A percentile compares a stretch with the other conserved stretches of the same genome.
Conservation (phyloP, 2,113 vertebrate genomes). For the Anoura caudifer region DNA sequence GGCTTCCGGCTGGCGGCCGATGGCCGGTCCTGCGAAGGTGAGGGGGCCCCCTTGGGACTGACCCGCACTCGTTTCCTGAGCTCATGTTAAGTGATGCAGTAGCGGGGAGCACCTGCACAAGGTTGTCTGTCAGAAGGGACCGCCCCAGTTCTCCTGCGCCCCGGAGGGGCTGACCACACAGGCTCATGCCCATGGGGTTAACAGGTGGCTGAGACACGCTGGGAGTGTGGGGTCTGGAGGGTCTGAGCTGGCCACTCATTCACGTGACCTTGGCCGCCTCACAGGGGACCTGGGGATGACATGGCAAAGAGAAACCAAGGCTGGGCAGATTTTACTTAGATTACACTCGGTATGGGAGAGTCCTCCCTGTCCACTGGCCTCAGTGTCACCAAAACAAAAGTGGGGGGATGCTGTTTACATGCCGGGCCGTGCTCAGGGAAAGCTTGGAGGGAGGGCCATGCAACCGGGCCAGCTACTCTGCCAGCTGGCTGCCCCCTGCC, state of each 20-base stretch:
- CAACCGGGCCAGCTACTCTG: background rate
- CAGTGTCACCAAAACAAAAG: background rate
- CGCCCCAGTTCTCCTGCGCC: fast-evolving
- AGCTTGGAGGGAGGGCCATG: fast-evolving
- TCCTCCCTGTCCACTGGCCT: fast-evolving
- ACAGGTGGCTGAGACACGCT: fast-evolving
- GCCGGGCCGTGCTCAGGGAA: background rate
- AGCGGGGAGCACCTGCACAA: fast-evolving
- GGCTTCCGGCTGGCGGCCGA: constrained; percentile 92
- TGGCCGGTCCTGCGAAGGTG: constrained; percentile 93
- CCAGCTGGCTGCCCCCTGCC: background rate
- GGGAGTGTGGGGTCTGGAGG: background rate
- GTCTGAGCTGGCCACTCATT: fast-evolving
- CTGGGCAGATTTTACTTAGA: background rate
- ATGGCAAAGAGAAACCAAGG: background rate
- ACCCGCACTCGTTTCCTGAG: fast-evolving
- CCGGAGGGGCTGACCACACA: fast-evolving
- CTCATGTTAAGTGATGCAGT: fast-evolving
- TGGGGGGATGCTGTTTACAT: background rate
- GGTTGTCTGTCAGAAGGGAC: fast-evolving
- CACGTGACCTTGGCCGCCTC: background rate
- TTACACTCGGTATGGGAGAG: fast-evolving
- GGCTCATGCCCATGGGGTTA: fast-evolving
- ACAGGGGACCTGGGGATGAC: fast-evolving
- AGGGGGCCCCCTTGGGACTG: fast-evolving